These are phyloP conservation scores for Echinarachnius parma DNA, from an alignment of 53 echinoderm and acorn worm genomes.

Conservation along the genomic window DNA sequence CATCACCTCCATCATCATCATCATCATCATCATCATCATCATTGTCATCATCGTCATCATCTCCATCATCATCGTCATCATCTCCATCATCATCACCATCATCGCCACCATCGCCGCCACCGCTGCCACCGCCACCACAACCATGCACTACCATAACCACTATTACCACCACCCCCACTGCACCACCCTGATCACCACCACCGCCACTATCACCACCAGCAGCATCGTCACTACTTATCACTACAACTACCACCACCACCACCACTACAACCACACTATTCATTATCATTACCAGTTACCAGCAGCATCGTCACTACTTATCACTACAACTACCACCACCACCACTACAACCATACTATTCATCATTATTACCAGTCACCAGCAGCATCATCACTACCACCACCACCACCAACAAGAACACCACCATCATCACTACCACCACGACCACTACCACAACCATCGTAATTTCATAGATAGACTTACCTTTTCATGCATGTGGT, in stretches of 20 bases:
- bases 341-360: too few relatives aligned
- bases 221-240: not conserved
- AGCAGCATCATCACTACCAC: too few relatives aligned
- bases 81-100: not conserved
- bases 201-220: not conserved
- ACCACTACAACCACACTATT: not conserved
- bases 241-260: not conserved
- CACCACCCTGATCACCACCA: too few relatives aligned
- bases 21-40: not conserved
- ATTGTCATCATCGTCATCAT: not conserved
- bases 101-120: not conserved
- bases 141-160: too few relatives aligned
- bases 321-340: too few relatives aligned
- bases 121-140: not conserved
- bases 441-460: too few relatives aligned
- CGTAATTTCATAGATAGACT: too few relatives aligned
- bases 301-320: too few relatives aligned
- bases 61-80: not conserved
- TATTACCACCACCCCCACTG: too few relatives aligned
- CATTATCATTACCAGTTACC: not conserved
- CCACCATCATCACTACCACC: too few relatives aligned
- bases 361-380: too few relatives aligned
- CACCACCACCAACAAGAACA: too few relatives aligned
- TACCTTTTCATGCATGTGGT: slow-evolving; percentile 87
- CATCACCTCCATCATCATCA: not conserved